Conservation (phyloP, 2,113 vertebrate species). For the Corythornis cristatus region DNA sequence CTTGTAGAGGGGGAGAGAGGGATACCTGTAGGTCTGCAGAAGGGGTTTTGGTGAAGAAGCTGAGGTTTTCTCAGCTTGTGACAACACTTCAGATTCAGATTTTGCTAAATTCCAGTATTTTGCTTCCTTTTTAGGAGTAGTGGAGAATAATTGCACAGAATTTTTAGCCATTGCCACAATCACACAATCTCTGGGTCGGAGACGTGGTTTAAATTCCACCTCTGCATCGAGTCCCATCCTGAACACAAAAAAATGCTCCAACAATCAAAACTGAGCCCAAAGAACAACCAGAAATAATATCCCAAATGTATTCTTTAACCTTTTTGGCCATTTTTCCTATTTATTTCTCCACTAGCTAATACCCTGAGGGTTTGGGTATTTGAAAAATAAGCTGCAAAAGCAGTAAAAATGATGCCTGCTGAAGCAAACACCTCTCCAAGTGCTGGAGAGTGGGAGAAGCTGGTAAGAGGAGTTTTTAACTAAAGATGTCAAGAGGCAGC, state of each 20-base stretch:
- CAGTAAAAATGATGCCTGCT: neutral
- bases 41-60: neutral
- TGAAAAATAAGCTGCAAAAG: neutral
- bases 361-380: neutral
- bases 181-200: rapidly evolving
- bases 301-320: neutral
- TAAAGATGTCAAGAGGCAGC: neutral
- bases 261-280: neutral
- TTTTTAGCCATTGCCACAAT: neutral
- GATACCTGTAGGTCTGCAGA: neutral
- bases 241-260: neutral
- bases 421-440: neutral
- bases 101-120: neutral
- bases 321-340: rapidly evolving
- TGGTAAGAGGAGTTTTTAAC: neutral
- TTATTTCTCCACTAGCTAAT: neutral
- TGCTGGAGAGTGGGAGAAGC: neutral
- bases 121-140: neutral
- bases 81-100: neutral
- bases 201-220: neutral
- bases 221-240: neutral
- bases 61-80: neutral
- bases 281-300: neutral
- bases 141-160: neutral
- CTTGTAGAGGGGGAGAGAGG: neutral